These are phyloP conservation scores for Scaptodrosophila lebanonensis DNA, from an alignment of 1,140 invertebrate species.

Conservation along the genomic window DNA sequence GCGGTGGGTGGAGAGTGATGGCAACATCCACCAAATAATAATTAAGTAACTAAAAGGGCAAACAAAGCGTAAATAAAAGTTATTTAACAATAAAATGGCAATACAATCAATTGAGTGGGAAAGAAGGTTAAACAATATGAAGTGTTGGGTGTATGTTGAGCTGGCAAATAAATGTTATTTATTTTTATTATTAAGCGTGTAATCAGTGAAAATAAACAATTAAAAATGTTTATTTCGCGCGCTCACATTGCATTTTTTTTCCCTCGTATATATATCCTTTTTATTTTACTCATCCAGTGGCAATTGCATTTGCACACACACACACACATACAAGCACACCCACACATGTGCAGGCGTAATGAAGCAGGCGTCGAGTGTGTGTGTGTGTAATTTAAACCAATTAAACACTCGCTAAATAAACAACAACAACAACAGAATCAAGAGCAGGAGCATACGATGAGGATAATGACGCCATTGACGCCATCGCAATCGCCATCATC, in stretches of 20 bases:
- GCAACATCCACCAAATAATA: conserved; percentile 45
- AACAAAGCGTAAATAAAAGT: conserved; percentile 26
- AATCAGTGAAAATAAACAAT: conserved; percentile 61
- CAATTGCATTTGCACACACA: background rate
- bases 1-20: conserved; percentile 3
- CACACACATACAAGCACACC: too few species aligned
- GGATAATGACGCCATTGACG: conserved; percentile 1
- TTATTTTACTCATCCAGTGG: conserved; percentile 18
- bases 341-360: background rate
- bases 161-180: conserved; percentile 33
- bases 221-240: conserved; percentile 41
- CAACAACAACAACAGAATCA: conserved; percentile 16
- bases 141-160: background rate
- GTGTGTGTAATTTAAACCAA: conserved; percentile 60
- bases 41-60: conserved; percentile 53
- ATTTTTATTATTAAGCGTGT: conserved; percentile 62
- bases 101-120: conserved; percentile 24
- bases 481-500: background rate
- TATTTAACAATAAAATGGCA: conserved; percentile 37
- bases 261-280: conserved; percentile 7
- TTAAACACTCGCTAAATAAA: conserved; percentile 57
- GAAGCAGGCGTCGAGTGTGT: too few species aligned
- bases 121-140: too few species aligned
- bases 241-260: conserved; percentile 21
- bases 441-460: too few species aligned